phyloP scores from a whole-genome alignment of 2,888 invertebrate species.

The Glyphotaelius pellucidus region DNA sequence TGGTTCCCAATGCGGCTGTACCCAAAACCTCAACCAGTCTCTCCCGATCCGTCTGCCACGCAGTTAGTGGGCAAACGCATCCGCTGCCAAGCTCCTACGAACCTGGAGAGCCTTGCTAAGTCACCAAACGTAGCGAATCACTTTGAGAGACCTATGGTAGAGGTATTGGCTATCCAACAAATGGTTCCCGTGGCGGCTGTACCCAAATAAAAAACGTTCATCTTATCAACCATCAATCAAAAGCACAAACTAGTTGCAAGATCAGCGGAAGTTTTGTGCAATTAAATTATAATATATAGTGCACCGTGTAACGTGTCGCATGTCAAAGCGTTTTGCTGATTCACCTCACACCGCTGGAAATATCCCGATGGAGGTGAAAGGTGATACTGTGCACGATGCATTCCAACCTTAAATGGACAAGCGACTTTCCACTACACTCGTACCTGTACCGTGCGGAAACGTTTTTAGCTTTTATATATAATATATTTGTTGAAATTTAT shows the following conservation, averaged over 20 bases:
- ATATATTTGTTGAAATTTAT: background rate
- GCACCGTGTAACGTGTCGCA: background rate
- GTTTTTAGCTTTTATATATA: background rate
- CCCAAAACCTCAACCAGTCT: too few relatives aligned
- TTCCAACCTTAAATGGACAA: conserved; percentile 28
- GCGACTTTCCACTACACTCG: background rate
- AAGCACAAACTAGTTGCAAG: background rate
- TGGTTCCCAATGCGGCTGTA: too few relatives aligned
- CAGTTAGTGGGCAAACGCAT: too few relatives aligned
- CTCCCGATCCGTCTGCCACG: too few relatives aligned
- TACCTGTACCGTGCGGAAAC: background rate
- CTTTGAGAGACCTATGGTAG: too few relatives aligned
- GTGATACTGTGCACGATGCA: conserved; percentile 30
- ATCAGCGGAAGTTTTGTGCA: background rate
- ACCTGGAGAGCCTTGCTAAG: too few relatives aligned
- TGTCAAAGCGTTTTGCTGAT: background rate
- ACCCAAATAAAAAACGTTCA: too few relatives aligned
- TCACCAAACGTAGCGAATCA: too few relatives aligned
- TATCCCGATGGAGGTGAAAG: conserved; percentile 23
- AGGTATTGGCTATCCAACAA: too few relatives aligned
- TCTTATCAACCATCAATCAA: too few relatives aligned
- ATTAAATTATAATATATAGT: background rate
- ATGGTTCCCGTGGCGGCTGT: too few relatives aligned
- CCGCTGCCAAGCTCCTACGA: too few relatives aligned
- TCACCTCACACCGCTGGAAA: background rate